Evolutionary conservation across 2,113 vertebrate species (phyloP), one percentile per base, ranked within the genome.

Genomic region (Thalassoma bifasciatum): DNA sequence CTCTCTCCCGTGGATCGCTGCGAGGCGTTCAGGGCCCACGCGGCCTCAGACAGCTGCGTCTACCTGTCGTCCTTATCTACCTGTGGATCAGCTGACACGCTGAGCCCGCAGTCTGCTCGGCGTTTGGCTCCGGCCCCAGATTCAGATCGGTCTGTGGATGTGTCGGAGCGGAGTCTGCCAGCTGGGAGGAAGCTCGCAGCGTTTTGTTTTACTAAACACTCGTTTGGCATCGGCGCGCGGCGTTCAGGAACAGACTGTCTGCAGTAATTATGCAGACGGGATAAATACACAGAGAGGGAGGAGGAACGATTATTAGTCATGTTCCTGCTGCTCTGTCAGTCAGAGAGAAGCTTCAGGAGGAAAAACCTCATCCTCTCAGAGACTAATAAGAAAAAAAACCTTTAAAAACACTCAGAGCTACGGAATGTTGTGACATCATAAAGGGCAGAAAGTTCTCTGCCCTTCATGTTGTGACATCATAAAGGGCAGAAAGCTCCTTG

Each of bases 131-230:
- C 54, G 0, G 10, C 75, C 66, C 71, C 81, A 75, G 40, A 53
- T 53, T 62, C 50, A 13, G 9, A 40, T n/a, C 54, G 72, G 1
- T 56, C 59, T 69, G 72, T 77, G 68, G 46, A 40, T 51, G 66
- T 67, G 76, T 36, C 0, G 65, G 36, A 19, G 21, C 3, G 30
- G 46, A 2, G 61, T 22, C 66, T 53, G 72, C 72, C 82, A 79
- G 76, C 76, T 63, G 76, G 61, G 65, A 83, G 13, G 65, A 83
- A 10, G 30, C 47, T 16, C 2, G 3, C 16, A 0, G 34, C 11
- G 60, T 57, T 75, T 66, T 67, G 71, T 84, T 83, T 63, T 21
- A 67, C 67, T 84, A 58, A 75, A 64, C 62, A 5, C 46, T 74
- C 4, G 26, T 59, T 61, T 66, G 69, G 60, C 66, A 22, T 71